phyloP scores from a whole-genome alignment of 1,140 invertebrate species.

The Arctopsyche grandis region DNA sequence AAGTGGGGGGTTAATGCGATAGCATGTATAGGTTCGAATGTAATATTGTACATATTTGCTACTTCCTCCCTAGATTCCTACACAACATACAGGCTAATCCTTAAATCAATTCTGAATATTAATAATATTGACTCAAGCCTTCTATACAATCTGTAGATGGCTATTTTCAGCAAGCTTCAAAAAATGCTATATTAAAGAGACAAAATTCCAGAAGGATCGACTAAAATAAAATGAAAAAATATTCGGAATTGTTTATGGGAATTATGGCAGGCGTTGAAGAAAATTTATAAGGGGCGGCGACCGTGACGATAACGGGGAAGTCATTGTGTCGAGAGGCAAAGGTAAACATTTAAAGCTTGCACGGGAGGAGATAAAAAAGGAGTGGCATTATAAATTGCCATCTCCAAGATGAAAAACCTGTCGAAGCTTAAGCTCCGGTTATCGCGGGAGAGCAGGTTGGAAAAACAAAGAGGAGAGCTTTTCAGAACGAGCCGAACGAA shows the following conservation, averaged over 20 bases:
- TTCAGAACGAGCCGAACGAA: background rate
- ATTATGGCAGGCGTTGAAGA: background rate
- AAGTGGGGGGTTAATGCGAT: too few relatives aligned
- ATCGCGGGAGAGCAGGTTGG: conserved; percentile 35
- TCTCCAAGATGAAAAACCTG: conserved; percentile 41
- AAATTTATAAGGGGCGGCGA: conserved; percentile 1
- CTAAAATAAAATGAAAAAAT: background rate
- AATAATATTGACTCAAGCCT: too few relatives aligned
- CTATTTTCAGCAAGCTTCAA: too few relatives aligned
- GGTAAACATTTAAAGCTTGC: conserved; percentile 29
- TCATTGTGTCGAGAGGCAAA: conserved; percentile 1
- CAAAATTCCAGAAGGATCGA: too few relatives aligned
- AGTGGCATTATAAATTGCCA: conserved; percentile 41
- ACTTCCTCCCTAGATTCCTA: too few relatives aligned
- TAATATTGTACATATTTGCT: too few relatives aligned
- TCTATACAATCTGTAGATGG: too few relatives aligned
- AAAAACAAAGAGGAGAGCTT: conserved; percentile 26
- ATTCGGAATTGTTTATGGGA: background rate
- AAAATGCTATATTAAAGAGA: too few relatives aligned
- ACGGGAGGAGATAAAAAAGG: conserved; percentile 20
- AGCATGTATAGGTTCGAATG: too few relatives aligned
- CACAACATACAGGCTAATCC: too few relatives aligned
- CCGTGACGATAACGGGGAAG: conserved; percentile 13
- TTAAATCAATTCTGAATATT: too few relatives aligned
- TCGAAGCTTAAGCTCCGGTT: conserved; percentile 40